phyloP scores from a whole-genome alignment of 2,797 vertebrate genomes.

The Dendrocincla tyrannina region DNA sequence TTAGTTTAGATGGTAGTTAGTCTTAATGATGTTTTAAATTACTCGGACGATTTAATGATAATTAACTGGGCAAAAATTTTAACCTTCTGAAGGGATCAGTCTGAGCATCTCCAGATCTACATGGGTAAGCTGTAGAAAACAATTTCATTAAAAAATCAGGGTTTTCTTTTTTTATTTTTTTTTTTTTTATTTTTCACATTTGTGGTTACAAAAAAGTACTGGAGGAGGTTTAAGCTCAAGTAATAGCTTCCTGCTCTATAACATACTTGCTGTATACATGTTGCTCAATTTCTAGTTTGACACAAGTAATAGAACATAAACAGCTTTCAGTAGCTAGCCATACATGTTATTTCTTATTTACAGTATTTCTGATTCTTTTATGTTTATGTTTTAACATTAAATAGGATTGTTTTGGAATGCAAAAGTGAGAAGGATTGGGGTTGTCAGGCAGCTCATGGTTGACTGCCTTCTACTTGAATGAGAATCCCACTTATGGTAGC shows the following conservation, averaged over 20 bases:
- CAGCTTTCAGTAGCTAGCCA: neutral
- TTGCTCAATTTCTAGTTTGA: neutral
- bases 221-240: neutral
- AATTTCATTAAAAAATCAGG: neutral
- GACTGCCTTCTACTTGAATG: neutral
- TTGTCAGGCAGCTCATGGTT: neutral
- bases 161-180: neutral
- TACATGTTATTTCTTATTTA: neutral
- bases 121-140: neutral
- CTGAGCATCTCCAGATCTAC: neutral
- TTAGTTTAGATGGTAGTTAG: neutral
- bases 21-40: neutral
- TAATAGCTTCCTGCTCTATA: neutral
- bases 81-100: neutral
- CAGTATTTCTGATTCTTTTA: neutral
- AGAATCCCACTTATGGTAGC: neutral
- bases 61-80: neutral
- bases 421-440: neutral
- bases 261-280: rapidly evolving
- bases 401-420: neutral
- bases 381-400: neutral
- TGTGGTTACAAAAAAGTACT: neutral
- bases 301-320: neutral
- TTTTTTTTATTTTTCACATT: neutral
- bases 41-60: neutral